These are phyloP conservation scores for Melieria omissa DNA, from an alignment of 2,888 invertebrate species.

Conservation along the genomic window DNA sequence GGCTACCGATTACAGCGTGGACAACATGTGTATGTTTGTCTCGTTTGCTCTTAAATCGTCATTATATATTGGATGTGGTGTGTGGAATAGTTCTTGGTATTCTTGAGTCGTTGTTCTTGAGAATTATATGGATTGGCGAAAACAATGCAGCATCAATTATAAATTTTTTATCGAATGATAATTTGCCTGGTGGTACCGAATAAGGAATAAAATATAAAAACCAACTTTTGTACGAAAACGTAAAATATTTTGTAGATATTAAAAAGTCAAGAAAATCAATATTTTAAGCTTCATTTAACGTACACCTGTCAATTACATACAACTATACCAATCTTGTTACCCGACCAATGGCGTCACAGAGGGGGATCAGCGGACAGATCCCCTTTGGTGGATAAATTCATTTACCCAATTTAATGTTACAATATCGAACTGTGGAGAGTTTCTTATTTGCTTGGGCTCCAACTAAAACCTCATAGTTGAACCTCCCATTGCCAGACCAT, in stretches of 20 bases:
- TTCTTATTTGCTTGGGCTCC: too few species aligned
- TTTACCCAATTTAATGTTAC: too few species aligned
- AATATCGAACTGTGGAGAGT: too few species aligned
- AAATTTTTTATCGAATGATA: constrained; percentile 54
- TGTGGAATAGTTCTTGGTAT: constrained; percentile 81
- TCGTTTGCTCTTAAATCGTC: constrained; percentile 84
- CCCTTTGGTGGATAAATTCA: too few species aligned
- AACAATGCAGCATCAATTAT: constrained; percentile 51
- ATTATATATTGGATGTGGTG: constrained; percentile 86
- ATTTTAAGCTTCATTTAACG: neutral
- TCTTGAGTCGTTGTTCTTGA: constrained; percentile 74
- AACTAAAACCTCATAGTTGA: too few species aligned
- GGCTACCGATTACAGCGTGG: constrained; percentile 80
- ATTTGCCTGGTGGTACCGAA: constrained; percentile 48
- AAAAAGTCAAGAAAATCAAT: neutral
- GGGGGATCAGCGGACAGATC: too few species aligned
- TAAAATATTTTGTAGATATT: neutral
- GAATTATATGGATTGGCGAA: constrained; percentile 77
- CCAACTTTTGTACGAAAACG: neutral
- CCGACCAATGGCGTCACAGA: too few species aligned
- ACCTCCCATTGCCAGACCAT: too few species aligned
- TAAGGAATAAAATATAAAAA: neutral
- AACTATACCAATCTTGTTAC: too few species aligned
- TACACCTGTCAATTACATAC: neutral
- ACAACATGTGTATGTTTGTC: constrained; percentile 79